These are phyloP conservation scores for Himalopsyche anomala DNA, from an alignment of 2,888 invertebrate genomes.

Conservation along the genomic window DNA sequence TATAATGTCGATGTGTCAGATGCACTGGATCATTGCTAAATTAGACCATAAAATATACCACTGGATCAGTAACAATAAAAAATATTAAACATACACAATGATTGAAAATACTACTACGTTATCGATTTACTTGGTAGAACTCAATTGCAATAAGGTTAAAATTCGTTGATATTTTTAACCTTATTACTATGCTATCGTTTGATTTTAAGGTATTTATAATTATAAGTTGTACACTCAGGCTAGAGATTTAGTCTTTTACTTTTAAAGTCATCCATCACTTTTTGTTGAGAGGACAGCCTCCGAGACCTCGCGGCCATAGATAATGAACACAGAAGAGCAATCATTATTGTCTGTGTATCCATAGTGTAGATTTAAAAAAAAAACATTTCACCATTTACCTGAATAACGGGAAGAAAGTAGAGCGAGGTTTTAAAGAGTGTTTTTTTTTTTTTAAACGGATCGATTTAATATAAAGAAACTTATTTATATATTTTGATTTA, in stretches of 20 bases:
- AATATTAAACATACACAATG: not conserved
- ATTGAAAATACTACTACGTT: not conserved
- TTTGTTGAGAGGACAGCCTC: not conserved
- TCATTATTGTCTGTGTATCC: not conserved
- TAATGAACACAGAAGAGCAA: not conserved
- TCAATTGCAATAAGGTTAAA: not conserved
- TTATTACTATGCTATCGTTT: too few species aligned
- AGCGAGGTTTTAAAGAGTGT: not conserved
- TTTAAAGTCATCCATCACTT: conserved; percentile 1
- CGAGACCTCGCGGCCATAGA: not conserved
- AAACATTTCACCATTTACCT: not conserved
- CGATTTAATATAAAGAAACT: not conserved
- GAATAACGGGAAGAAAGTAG: conserved; percentile 25
- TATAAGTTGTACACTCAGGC: not conserved
- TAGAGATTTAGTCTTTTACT: not conserved
- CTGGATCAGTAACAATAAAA: not conserved
- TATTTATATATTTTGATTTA: not conserved
- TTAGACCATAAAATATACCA: not conserved
- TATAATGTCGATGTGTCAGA: too few species aligned
- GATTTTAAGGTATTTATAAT: not conserved
- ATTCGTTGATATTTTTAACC: too few species aligned
- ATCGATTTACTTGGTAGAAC: not conserved
- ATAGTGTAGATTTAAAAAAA: not conserved
- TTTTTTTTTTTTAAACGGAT: not conserved
- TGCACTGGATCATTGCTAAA: too few species aligned